phyloP scores from a whole-genome alignment of 2,113 vertebrate genomes.

The Cranoglanis bouderius region DNA sequence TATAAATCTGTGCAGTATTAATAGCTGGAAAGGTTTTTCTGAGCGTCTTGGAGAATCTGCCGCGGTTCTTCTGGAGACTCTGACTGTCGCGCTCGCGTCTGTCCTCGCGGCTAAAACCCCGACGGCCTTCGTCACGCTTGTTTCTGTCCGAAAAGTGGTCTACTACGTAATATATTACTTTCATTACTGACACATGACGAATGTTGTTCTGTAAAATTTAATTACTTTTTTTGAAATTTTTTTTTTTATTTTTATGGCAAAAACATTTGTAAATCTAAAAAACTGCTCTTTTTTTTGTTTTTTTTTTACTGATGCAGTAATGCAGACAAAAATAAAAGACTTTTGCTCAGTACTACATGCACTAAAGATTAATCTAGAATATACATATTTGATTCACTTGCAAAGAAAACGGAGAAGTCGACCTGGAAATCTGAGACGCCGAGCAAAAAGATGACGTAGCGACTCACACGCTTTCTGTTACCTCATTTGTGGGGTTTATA shows the following conservation, averaged over 20 bases:
- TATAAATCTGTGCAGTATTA: neutral
- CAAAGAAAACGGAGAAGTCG: neutral
- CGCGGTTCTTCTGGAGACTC: neutral
- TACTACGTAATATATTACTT: neutral
- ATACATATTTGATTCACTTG: too few relatives aligned
- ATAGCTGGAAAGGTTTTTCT: too few relatives aligned
- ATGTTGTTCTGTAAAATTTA: too few relatives aligned
- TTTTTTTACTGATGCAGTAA: neutral
- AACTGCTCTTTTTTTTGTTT: neutral
- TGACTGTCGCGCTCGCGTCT: too few relatives aligned
- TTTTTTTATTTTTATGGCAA: too few relatives aligned
- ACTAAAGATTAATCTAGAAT: neutral
- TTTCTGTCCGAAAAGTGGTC: neutral
- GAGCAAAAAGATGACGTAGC: neutral
- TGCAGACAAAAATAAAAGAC: neutral
- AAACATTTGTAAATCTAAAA: neutral
- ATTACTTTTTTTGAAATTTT: neutral
- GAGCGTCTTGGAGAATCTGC: too few relatives aligned
- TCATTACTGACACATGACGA: neutral
- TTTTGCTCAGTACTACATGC: neutral
- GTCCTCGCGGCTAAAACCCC: too few relatives aligned
- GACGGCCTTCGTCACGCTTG: too few relatives aligned
- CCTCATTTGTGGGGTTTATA: neutral
- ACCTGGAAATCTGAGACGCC: neutral
- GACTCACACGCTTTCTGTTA: neutral